These are phyloP conservation scores for Apolygus lucorum DNA, from an alignment of 1,140 invertebrate genomes.

Conservation along the genomic window DNA sequence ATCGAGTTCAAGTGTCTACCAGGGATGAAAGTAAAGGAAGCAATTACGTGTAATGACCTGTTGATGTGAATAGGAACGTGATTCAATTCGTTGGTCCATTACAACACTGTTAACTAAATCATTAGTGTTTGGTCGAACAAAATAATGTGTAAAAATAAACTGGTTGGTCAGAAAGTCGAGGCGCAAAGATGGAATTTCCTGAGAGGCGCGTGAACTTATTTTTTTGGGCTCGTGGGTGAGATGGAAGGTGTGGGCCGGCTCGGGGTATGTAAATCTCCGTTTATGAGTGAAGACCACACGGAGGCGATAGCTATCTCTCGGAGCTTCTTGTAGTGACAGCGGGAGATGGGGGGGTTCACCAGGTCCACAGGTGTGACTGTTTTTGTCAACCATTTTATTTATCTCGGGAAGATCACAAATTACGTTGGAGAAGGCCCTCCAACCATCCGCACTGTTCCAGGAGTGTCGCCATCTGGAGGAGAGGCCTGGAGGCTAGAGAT, in stretches of 20 bases:
- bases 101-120: no score
- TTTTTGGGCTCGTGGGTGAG: neutral
- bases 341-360: neutral
- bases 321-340: conserved; percentile 21
- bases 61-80: no score
- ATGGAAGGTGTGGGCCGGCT: conserved; percentile 7
- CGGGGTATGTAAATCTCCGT: conserved; percentile 21
- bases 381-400: conserved; percentile 22
- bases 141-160: no score
- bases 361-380: conserved; percentile 11
- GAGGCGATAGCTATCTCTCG: conserved; percentile 16
- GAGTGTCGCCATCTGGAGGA: no score
- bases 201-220: neutral
- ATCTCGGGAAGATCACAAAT: conserved; percentile 17
- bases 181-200: neutral
- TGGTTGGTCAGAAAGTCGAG: no score
- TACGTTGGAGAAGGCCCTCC: no score
- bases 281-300: conserved; percentile 23
- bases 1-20: no score
- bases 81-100: no score
- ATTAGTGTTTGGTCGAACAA: no score
- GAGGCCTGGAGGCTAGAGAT: no score
- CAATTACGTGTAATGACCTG: no score
- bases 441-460: neutral
- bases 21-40: no score